Evolutionary conservation across 1,140 invertebrate genomes (phyloP), one percentile per base, ranked within the genome.

Genomic region (Drosophila chauvacae): DNA sequence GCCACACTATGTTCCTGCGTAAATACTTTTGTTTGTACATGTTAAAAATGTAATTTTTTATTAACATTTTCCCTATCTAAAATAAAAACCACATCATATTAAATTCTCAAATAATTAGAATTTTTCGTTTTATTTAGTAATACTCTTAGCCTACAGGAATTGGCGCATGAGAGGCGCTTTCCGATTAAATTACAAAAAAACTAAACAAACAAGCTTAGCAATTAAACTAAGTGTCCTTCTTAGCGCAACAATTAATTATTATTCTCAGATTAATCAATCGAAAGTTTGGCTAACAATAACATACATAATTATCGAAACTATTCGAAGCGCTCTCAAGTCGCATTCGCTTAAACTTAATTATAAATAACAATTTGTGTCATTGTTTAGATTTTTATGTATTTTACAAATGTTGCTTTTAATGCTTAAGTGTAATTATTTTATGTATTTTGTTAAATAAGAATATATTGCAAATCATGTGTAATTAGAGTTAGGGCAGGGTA

Each of bases 171-270:
- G 62, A 81, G 66, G 63, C 82, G 77, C 78, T 84, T 75, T 75
- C 33, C 59, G 64, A 70, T 79, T 71, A 42, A 58, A 63, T 77
- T 77, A 77, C 64, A 70, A 77, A 77, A 68, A 68, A 77, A 76
- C 64, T 84, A 88, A 88, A 84, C 85, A 88, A 88, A 90, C 85
- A 90, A 88, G 73, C 84, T 90, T 90, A 77, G 60, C 55, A 44
- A 58, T 59, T 41, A 35, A 58, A 77, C 68, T 53, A 57, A 56
- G 63, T 73, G 66, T 72, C 70, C 69, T 77, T 77, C 78, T 87
- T 77, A 88, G 73, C 74, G 65, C 73, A 87, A 87, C 84, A 88
- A 84, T 80, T 83, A 88, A 81, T 80, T 83, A 58, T 68, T 84
- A 65, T 58, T 60, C 48, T 68, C 51, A 18, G 20, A 55, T 68